Evolutionary conservation across 2,113 vertebrate species (phyloP).

Genomic region (Patagioenas fasciata): DNA sequence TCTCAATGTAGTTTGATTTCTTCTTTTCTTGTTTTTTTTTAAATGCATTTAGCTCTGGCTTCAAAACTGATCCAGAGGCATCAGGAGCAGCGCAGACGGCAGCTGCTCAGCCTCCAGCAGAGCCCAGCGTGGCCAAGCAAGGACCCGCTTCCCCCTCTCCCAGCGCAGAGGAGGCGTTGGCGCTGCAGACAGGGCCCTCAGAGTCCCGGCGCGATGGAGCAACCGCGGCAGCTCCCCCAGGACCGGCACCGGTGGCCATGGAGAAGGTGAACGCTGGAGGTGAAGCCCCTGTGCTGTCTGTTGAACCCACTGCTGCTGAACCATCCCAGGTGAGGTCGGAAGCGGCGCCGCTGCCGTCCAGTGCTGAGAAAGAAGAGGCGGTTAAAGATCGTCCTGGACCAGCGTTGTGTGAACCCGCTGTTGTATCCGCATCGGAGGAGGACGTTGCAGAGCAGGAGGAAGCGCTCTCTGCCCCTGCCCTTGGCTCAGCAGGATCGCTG

Average conservation of each 20-base stretch:
- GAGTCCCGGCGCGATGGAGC: not conserved
- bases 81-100: conserved; percentile 66
- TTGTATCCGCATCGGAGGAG: not conserved
- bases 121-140: conserved; percentile 65
- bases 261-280: not conserved
- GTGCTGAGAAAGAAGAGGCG: not conserved
- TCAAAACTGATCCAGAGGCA: conserved; percentile 71
- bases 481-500: not conserved
- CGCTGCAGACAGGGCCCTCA: not conserved
- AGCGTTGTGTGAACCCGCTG: not conserved
- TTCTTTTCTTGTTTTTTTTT: conserved; percentile 61
- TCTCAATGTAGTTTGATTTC: conserved; percentile 73
- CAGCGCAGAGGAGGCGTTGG: not conserved
- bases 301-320: not conserved
- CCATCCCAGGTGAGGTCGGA: not conserved
- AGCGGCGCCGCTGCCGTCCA: not conserved
- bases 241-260: not conserved
- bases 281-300: not conserved
- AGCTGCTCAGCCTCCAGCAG: conserved; percentile 60
- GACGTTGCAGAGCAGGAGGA: not conserved
- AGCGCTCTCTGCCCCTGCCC: not conserved
- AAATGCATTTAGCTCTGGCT: conserved; percentile 74
- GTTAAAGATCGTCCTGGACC: not conserved
- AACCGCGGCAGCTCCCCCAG: not conserved
- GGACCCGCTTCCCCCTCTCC: not conserved